These are phyloP conservation scores for Crossaster papposus DNA, from an alignment of 53 echinoderm and acorn worm species.

Conservation along the genomic window DNA sequence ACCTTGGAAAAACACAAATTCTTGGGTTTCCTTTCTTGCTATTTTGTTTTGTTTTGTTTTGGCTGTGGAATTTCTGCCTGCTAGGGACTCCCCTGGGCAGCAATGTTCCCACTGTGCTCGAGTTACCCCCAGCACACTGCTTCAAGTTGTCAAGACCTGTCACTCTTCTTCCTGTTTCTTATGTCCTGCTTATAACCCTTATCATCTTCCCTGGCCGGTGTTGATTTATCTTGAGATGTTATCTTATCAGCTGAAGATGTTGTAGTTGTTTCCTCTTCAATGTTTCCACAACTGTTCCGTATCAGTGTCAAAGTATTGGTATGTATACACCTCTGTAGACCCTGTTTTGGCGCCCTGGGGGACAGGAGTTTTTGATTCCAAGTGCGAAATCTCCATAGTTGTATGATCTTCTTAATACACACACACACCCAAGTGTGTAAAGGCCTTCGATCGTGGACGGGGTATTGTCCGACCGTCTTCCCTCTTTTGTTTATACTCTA, in stretches of 20 bases:
- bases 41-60: too few relatives aligned
- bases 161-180: background rate
- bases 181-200: background rate
- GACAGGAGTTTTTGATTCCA: background rate
- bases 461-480: too few relatives aligned
- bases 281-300: conserved; percentile 49
- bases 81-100: background rate
- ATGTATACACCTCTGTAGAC: background rate
- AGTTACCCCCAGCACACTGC: background rate
- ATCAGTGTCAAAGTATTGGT: background rate
- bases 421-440: too few relatives aligned
- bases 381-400: background rate
- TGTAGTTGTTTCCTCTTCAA: background rate
- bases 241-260: conserved; percentile 9
- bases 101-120: background rate
- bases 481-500: too few relatives aligned
- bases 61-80: background rate
- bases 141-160: conserved; percentile 26
- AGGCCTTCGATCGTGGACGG: too few relatives aligned
- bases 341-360: background rate
- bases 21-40: too few relatives aligned
- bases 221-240: conserved; percentile 44
- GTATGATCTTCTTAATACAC: background rate
- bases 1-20: too few relatives aligned
- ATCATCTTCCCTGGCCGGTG: background rate